These are phyloP conservation scores for Hyposmocoma kahamanoa DNA, from an alignment of 1,140 invertebrate species.

Conservation along the genomic window DNA sequence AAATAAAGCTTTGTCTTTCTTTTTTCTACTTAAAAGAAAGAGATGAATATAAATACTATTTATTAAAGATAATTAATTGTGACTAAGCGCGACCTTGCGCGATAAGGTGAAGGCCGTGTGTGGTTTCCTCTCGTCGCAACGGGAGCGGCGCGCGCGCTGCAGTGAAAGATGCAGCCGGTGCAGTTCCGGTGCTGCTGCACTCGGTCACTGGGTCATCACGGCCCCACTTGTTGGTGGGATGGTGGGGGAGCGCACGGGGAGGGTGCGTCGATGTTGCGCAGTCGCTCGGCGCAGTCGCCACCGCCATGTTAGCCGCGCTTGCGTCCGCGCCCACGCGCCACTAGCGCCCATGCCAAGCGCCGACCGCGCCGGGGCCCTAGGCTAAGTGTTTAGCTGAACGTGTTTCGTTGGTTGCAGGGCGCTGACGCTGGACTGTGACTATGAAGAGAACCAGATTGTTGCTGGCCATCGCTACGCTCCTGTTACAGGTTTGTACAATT, in stretches of 20 bases:
- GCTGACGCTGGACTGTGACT: conserved; percentile 49
- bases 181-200: conserved; percentile 60
- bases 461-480: conserved; percentile 56
- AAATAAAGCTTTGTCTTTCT: no score
- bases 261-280: conserved; percentile 16
- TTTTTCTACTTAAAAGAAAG: no score
- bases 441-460: conserved; percentile 64
- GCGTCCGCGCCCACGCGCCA: conserved; percentile 26
- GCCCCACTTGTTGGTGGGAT: conserved; percentile 21
- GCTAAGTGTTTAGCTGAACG: conserved; percentile 37
- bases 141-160: conserved; percentile 37
- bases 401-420: conserved; percentile 60
- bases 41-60: no score
- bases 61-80: no score
- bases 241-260: conserved; percentile 10
- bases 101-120: conserved; percentile 55
- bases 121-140: no score
- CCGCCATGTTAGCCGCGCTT: conserved; percentile 24
- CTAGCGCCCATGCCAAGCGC: conserved; percentile 25
- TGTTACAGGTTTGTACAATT: conserved; percentile 48
- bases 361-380: conserved; percentile 33
- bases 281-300: conserved; percentile 16
- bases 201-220: conserved; percentile 61
- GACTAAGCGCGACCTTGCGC: conserved; percentile 46
- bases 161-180: conserved; percentile 54